These are phyloP conservation scores for Sporophila hypoxantha DNA, from an alignment of 2,113 vertebrate genomes.

Conservation along the genomic window DNA sequence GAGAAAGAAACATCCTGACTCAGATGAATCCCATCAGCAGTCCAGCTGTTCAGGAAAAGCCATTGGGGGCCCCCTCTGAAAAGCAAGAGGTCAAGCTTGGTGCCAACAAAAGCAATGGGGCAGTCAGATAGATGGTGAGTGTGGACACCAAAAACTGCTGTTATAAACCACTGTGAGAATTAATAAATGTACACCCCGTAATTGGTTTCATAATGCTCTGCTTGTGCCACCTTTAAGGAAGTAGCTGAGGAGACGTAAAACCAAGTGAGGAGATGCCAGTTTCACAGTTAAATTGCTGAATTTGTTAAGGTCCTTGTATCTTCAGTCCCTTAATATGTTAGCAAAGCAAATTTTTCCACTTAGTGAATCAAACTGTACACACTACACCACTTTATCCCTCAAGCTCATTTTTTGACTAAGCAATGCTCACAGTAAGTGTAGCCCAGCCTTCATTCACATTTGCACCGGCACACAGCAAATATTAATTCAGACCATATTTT, in stretches of 20 bases:
- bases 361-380: neutral
- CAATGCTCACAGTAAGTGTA: neutral
- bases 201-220: neutral
- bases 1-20: neutral
- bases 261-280: neutral
- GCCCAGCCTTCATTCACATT: neutral
- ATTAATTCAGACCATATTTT: neutral
- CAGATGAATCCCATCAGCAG: neutral
- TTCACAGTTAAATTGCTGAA: constrained; percentile 13
- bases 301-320: neutral
- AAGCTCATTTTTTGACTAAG: neutral
- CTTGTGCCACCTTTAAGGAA: neutral
- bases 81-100: neutral
- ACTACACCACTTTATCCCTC: neutral
- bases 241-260: neutral
- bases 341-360: constrained; percentile 33
- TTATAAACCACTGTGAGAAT: neutral
- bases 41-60: neutral
- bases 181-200: neutral
- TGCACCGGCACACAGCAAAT: neutral
- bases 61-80: neutral
- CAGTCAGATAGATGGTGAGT: neutral
- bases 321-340: neutral
- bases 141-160: neutral
- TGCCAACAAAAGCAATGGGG: neutral